Base-by-base conservation (phyloP, 2,888 invertebrate genomes). In the Macaria notata region DNA sequence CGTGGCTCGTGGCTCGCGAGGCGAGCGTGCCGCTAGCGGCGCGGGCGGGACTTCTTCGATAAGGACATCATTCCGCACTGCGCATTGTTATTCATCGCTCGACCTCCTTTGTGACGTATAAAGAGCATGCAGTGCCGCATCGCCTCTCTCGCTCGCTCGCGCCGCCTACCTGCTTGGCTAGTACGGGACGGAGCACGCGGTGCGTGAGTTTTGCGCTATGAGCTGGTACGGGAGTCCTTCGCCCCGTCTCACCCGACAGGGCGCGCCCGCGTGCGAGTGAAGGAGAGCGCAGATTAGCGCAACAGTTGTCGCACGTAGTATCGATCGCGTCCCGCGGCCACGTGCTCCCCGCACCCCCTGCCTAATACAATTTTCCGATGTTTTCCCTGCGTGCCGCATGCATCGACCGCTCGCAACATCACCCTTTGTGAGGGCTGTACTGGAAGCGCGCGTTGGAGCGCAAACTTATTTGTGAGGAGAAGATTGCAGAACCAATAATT, bases 51-150 rank as follows among this genome's bases (percentile, higher is more conserved):
- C 71, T 64, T 69, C 68, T 74, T 80, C 81, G 74, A 72, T 83
- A 81, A 86, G 88, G 88, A 88, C 86, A 85, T 84, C 81, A 83
- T 83, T 86, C 87, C 89, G 90, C 88, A 89, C 86, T 88, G 88
- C 86, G 90, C 90, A 90, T 89, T 88, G 88, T 88, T 88, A 87
- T 88, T 90, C 88, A 87, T 86, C 83, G 75, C 75, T 75, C 87
- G 88, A 88, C 88, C 88, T 88, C 87, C 81, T 86, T 87, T 82
- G 81, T 85, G 85, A 86, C 87, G 87, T 83, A 84, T 84, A 79
- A 81, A 81, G 83, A 82, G 77, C 83, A 82, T 82, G 81, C 82
- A 80, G 79, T 88, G 85, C 88, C 88, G 89, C 89, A 90, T 90
- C 86, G 76, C 61, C 71, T 69, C 51, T 83, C 83, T 67, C 72